Evolutionary conservation across 2,113 vertebrate species (phyloP).

Genomic region (Globicephala melas): DNA sequence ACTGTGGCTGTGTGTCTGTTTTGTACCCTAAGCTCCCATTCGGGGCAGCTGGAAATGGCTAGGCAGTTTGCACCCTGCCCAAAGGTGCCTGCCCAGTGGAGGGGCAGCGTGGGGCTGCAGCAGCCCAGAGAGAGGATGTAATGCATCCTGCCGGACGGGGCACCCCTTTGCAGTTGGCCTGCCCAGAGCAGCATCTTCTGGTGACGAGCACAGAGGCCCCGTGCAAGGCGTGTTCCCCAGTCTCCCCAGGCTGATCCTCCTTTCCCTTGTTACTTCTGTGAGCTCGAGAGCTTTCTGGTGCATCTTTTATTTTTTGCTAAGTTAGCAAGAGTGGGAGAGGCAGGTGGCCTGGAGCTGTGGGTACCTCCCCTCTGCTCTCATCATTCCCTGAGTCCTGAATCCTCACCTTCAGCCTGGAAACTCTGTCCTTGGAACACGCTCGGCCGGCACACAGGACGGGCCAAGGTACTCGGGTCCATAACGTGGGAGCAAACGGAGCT

Average conservation of each 20-base stretch:
- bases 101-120: neutral
- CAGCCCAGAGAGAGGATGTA: neutral
- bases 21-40: neutral
- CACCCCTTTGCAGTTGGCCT: accelerated
- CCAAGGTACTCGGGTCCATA: too few relatives aligned
- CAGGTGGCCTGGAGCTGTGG: neutral
- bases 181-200: neutral
- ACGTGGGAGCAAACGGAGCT: accelerated
- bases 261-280: neutral
- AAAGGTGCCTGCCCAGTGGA: neutral
- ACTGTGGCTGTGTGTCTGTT: neutral
- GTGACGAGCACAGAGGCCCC: too few relatives aligned
- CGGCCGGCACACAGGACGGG: too few relatives aligned
- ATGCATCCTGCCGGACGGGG: neutral
- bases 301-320: neutral
- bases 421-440: neutral
- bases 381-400: neutral
- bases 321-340: neutral
- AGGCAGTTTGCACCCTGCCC: neutral
- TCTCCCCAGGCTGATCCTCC: neutral
- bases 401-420: too few relatives aligned
- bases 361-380: neutral
- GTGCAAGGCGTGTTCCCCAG: accelerated
- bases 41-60: neutral
- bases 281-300: neutral